Percentiles rank a stretch among this genome's conserved stretches.
phyloP scores from a whole-genome alignment of 2,888 invertebrate species.

The Ormyrus rosae region DNA sequence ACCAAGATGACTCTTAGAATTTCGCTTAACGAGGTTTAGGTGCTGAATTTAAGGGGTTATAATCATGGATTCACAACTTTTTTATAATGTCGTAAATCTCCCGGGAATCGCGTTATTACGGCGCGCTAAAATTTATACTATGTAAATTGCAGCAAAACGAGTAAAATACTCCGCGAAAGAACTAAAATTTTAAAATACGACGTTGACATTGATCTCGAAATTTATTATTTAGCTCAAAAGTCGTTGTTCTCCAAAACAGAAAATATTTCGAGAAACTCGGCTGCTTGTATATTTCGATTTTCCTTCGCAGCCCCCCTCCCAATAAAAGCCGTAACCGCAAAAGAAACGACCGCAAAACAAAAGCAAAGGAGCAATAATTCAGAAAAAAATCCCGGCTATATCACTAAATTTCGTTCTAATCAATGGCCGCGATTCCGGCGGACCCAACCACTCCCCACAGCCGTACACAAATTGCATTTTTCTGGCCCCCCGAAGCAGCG shows the following conservation, averaged over 20 bases:
- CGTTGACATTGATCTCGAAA: too few relatives aligned
- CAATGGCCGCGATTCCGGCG: slow-evolving; percentile 33
- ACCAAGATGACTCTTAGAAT: slow-evolving; percentile 27
- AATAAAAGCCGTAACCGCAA: background rate
- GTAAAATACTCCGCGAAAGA: background rate
- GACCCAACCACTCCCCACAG: background rate
- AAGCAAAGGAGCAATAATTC: slow-evolving; percentile 17
- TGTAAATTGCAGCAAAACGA: slow-evolving; percentile 12
- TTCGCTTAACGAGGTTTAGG: slow-evolving; percentile 40
- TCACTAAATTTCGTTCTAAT: slow-evolving; percentile 50
- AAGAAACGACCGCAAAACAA: background rate
- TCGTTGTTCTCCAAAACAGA: too few relatives aligned
- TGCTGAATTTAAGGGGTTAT: slow-evolving; percentile 27
- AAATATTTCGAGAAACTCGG: too few relatives aligned
- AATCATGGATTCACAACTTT: slow-evolving; percentile 47
- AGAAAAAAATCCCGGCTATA: slow-evolving; percentile 35
- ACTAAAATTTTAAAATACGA: too few relatives aligned
- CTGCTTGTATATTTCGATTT: too few relatives aligned
- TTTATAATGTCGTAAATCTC: slow-evolving; percentile 50
- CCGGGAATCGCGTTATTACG: slow-evolving; percentile 37
- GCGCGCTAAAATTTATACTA: slow-evolving; percentile 30
- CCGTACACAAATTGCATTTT: slow-evolving; percentile 44
- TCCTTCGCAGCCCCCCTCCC: too few relatives aligned
- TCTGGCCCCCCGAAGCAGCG: slow-evolving; percentile 23
- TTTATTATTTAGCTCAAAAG: too few relatives aligned